These are phyloP conservation scores for Druceiella hillmani DNA, from an alignment of 2,888 invertebrate species.

Conservation along the genomic window DNA sequence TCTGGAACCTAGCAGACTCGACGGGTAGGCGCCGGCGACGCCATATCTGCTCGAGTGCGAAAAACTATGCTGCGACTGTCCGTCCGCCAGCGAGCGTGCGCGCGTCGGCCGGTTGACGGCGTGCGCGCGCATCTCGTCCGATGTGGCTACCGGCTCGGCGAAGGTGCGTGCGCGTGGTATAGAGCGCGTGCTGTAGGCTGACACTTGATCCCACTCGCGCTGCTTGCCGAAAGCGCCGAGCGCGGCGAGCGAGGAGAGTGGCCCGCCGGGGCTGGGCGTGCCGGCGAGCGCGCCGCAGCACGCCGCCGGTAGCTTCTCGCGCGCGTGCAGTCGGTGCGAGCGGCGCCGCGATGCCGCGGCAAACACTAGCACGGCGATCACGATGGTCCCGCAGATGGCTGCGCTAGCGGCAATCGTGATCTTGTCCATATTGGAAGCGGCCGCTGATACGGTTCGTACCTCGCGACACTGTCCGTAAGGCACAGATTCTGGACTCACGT, in stretches of 20 bases:
- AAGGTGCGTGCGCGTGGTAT: conserved; percentile 86
- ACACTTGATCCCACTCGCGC: conserved; percentile 70
- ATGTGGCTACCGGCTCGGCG: conserved; percentile 48
- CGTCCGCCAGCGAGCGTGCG: conserved; percentile 78
- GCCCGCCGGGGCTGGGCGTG: conserved; percentile 73
- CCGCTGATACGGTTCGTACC: conserved; percentile 77
- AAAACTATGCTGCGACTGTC: conserved; percentile 86
- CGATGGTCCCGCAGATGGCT: conserved; percentile 88
- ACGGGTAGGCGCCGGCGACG: conserved; percentile 68
- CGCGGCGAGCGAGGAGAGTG: conserved; percentile 76
- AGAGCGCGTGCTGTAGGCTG: conserved; percentile 86
- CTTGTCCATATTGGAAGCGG: conserved; percentile 89
- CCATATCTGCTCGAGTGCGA: conserved; percentile 77
- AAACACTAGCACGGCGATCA: conserved; percentile 85
- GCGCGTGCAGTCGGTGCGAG: conserved; percentile 69
- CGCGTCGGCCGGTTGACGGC: conserved; percentile 64
- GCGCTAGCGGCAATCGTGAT: conserved; percentile 92
- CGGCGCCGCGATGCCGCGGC: conserved; percentile 79
- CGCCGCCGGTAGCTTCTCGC: conserved; percentile 69
- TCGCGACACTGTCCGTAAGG: conserved; percentile 85
- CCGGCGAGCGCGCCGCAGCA: conserved; percentile 70
- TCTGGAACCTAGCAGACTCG: conserved; percentile 54
- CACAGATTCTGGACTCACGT: conserved; percentile 81
- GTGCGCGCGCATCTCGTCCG: conserved; percentile 72
- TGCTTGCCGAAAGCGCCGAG: conserved; percentile 79